Base-by-base conservation (phyloP, 2,888 invertebrate species). In the Byasa hedistus region DNA sequence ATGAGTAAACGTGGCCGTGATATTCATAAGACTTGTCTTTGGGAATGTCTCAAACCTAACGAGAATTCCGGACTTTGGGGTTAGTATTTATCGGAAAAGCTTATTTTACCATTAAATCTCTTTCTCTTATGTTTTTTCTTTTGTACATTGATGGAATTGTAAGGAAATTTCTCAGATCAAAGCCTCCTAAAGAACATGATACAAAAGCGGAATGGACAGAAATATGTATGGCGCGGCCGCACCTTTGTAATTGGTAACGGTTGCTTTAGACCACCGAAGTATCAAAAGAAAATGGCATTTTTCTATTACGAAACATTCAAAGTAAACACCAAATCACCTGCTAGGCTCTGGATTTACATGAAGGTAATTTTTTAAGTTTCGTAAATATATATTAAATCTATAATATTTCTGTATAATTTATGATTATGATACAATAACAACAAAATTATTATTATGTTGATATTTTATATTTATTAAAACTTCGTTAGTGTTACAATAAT, bases 301-400 rank as follows among this genome's bases (percentile, higher is more conserved):
- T 88, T 89, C 71, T 89, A 89, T 69, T 75, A 80, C 0, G 89
- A 89, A 68, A 78, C 66, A 48, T 89, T 89, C 72, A 79, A 80
- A 68, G 87, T 89, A 1, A 77, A 75, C 55, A 78, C 82, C 15
- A 75, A 82, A 19, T 79, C 78, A 10, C 79, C 82, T 0, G 79
- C 79, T 0, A 81, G 78, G 68, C 48, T 86, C 3, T 78, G 76
- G 54, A 59, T 79, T 21, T 64, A 71, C 24, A 71, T 78, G 69
- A 70, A 71, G 72, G 76, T 76, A 57, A 51, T 52, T 55, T 36
- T 4, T 5, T 19, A 36, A 44, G 12, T 24, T 23, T 10, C n/a
- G n/a, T 36, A 7, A 36, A 36, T 36, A 7, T 36, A 36, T 10
- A 32, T 32, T 10, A 32, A 32, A 32, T 10, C 10, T 32, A 32